Evolutionary conservation across 2,888 invertebrate genomes (phyloP), one percentile per base, ranked within the genome.

Genomic region (Limnephilus rhombicus): DNA sequence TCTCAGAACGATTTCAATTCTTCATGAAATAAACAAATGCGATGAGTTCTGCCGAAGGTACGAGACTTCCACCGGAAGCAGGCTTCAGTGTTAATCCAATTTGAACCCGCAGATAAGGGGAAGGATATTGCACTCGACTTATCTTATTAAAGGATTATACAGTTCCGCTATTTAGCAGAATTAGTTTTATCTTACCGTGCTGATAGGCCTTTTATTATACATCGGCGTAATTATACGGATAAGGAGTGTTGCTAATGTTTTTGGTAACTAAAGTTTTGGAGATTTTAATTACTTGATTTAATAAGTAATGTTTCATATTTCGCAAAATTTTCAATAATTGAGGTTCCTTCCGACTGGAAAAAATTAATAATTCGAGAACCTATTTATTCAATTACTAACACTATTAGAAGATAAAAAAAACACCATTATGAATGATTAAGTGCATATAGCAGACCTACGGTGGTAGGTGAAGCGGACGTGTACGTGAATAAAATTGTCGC

Each of bases 81-180:
- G 49, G 86, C 86, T 86, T 45, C 86, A 15, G 29, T 45, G 45
- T 86, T 41, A 45, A 86, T 86, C 86, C 45, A 86, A 45, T 45
- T 86, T 86, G 45, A 49, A 86, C 86, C 86, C 86, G 37, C 86
- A 45, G 83, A 68, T 29, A 29, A 49, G 49, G 45, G n/a, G 29
- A 85, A 24, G 41, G 37, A 45, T 37, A 86, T 86, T 86, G 86
- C 86, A 86, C n/a, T 45, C 12, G 29, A n/a, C 45, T 86, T 86
- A 45, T 45, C 41, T 86, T 15, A 37, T 86, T 86, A 86, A 15
- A 5, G 45, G 41, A 86, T 86, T 86, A 86, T 41, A 45, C 86
- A 49, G 45, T 86, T 86, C 24, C 83, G 31, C 34, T 83, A 68
- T 68, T 68, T 83, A 68, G 68, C 68, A 24, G 24, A 68, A 68